A percentile compares a stretch with the other conserved stretches of the same genome.
Evolutionary conservation across 2,888 invertebrate species (phyloP).

Genomic region (Caenorhabditis sp.): DNA sequence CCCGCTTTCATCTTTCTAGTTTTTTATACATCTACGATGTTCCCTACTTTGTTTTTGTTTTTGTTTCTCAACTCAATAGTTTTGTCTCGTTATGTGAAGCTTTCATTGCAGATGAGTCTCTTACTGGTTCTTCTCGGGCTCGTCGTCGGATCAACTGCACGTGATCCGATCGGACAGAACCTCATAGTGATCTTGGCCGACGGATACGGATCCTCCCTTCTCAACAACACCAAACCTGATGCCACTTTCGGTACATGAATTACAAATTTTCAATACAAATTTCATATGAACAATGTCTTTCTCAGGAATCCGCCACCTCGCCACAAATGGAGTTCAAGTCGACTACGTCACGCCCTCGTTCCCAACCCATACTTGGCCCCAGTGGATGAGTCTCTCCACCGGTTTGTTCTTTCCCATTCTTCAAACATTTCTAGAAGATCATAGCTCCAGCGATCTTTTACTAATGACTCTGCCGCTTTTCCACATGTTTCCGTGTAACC

Average conservation of each 20-base stretch:
- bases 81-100: constrained; percentile 5
- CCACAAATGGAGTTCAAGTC: constrained; percentile 72
- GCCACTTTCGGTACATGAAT: constrained; percentile 54
- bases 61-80: constrained; percentile 12
- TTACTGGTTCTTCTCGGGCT: constrained; percentile 43
- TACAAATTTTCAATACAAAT: too few relatives aligned
- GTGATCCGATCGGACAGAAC: constrained; percentile 75
- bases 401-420: constrained; percentile 72
- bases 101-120: constrained; percentile 44
- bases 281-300: not conserved
- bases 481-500: constrained; percentile 28
- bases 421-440: not conserved
- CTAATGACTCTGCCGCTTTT: constrained; percentile 33
- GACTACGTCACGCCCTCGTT: constrained; percentile 75
- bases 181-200: constrained; percentile 76
- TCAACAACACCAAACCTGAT: constrained; percentile 74
- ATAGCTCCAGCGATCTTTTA: constrained; percentile 9
- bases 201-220: constrained; percentile 75
- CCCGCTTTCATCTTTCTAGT: constrained; percentile 17
- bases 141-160: constrained; percentile 21
- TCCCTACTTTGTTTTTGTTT: constrained; percentile 45
- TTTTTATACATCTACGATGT: constrained; percentile 28
- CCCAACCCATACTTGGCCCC: constrained; percentile 78
- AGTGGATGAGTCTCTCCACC: constrained; percentile 77
- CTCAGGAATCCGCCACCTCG: constrained; percentile 59